Base-by-base conservation (phyloP, 1,140 invertebrate genomes). In the Drosophila sp. region DNA sequence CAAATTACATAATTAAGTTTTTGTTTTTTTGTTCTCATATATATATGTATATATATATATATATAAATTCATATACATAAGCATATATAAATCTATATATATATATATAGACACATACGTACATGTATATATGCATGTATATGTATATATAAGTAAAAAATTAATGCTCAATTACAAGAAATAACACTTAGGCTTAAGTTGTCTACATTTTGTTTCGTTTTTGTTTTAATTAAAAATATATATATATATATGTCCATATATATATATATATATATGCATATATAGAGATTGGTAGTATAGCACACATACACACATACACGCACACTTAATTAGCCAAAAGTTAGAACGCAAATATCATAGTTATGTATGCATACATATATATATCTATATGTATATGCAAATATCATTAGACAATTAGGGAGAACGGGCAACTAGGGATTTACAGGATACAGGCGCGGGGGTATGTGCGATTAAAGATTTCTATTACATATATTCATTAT, bases 161-260 rank as follows among this genome's bases (percentile, higher is more conserved):
- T 89, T 80, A 89, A 89, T 86, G 83, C 64, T 89, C 84, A 87
- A 87, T 89, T 87, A 89, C 83, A 87, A 83, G 83, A 79, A 87
- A 87, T 87, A 87, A 87, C 83, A 87, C 83, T 87, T 87, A 89
- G 69, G 84, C 83, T 79, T 89, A 85, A 71, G 78, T 86, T 86
- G 69, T 64, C 82, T 85, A 80, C 55, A 71, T 72, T 85, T 44
- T 70, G 11, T 54, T 41, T 73, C 35, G 54, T 60, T 68, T 67
- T 67, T 68, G 7, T 55, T 76, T 77, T 76, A 85, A 67, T 78
- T 86, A 75, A 85, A 85, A 71, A 84, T 72, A 60, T 71, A 70
- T 67, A 66, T 75, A 78, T 73, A 55, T 50, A 38, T 35, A 66
- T 30, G 44, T 66, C 7, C n/a, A 32, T 58, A 30, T 55, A 27